phyloP scores from a whole-genome alignment of 2,888 invertebrate species.

The Cyclophora punctaria region DNA sequence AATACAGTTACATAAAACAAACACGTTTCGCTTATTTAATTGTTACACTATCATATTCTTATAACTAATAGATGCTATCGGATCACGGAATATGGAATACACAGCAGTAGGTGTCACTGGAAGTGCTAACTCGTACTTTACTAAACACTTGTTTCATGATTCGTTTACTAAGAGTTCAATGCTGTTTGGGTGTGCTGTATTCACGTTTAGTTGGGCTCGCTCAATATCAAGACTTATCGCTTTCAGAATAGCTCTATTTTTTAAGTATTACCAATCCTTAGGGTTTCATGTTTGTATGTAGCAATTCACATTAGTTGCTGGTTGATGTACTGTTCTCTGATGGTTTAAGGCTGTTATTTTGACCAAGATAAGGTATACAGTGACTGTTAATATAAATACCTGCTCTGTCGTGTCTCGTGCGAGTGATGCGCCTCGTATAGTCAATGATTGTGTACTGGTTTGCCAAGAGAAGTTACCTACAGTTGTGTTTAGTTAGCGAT shows the following conservation, averaged over 20 bases:
- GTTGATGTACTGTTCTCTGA: slow-evolving; percentile 61
- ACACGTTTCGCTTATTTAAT: slow-evolving; percentile 58
- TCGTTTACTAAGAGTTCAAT: slow-evolving; percentile 31
- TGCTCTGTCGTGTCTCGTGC: slow-evolving; percentile 51
- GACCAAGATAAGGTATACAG: slow-evolving; percentile 57
- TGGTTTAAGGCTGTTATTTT: slow-evolving; percentile 61
- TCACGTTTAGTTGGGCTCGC: slow-evolving; percentile 69
- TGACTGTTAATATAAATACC: slow-evolving; percentile 38
- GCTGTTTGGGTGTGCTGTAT: slow-evolving; percentile 58
- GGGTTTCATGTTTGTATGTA: slow-evolving; percentile 60
- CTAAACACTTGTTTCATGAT: slow-evolving; percentile 1
- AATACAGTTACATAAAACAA: slow-evolving; percentile 46
- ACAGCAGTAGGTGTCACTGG: slow-evolving; percentile 32
- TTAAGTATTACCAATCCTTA: slow-evolving; percentile 65
- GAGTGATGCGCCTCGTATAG: slow-evolving; percentile 69
- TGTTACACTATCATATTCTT: slow-evolving; percentile 23
- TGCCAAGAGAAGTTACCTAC: slow-evolving; percentile 76
- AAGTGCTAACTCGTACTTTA: slow-evolving; percentile 30
- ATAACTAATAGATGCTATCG: slow-evolving; percentile 14
- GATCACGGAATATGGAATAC: slow-evolving; percentile 15
- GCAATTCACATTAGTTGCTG: slow-evolving; percentile 62
- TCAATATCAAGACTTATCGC: slow-evolving; percentile 72
- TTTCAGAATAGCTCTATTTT: slow-evolving; percentile 59
- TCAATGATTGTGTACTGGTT: slow-evolving; percentile 67
- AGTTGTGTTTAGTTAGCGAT: slow-evolving; percentile 74